Evolutionary conservation across 1,140 invertebrate genomes (phyloP).

Genomic region (Orchesella cincta): DNA sequence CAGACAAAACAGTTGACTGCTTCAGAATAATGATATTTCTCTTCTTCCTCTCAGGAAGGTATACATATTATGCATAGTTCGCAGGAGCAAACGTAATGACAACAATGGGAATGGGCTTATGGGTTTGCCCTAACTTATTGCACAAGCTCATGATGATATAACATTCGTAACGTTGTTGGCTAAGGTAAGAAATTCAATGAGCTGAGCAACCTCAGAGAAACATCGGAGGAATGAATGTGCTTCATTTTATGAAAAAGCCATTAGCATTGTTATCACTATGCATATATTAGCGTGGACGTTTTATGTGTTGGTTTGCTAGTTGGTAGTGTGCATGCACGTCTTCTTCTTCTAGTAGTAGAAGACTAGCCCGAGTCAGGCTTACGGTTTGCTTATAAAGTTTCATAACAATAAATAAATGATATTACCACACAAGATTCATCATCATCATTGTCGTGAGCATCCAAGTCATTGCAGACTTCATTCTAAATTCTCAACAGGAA

Average conservation of each 20-base stretch:
- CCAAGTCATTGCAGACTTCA: background rate
- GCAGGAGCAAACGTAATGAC: no score
- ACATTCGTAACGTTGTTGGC: background rate
- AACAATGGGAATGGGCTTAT: background rate
- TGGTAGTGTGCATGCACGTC: no score
- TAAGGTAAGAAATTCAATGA: background rate
- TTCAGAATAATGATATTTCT: background rate
- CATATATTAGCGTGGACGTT: no score
- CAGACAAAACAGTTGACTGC: background rate
- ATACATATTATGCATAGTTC: background rate
- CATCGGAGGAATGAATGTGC: background rate
- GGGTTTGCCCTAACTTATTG: background rate
- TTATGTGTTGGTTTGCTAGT: no score
- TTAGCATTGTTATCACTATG: no score
- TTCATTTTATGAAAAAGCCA: background rate
- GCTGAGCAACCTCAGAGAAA: no score
- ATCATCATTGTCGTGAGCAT: background rate
- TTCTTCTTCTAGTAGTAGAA: no score
- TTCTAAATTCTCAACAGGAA: slow-evolving; percentile 13
- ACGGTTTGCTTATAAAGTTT: background rate
- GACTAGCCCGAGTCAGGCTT: background rate
- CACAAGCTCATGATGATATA: background rate
- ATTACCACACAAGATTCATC: background rate
- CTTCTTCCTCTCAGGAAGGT: background rate
- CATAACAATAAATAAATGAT: background rate